These are phyloP conservation scores for Nettapus auritus DNA, from an alignment of 2,113 vertebrate genomes.

Conservation along the genomic window DNA sequence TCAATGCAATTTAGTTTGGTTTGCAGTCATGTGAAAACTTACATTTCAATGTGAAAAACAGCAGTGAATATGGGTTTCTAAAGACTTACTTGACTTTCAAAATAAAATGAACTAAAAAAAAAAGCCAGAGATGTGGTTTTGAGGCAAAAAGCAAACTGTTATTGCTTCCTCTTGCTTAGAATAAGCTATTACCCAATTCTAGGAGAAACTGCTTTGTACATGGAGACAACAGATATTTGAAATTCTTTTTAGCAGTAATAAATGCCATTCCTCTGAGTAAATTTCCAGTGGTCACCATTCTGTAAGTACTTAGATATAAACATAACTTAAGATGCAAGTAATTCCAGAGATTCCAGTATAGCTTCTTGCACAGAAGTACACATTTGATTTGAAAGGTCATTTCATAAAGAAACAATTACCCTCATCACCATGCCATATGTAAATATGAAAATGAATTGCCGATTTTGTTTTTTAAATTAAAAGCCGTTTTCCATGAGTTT, in stretches of 20 bases:
- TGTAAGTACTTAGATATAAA: slow-evolving; percentile 8
- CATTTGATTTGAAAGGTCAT: background rate
- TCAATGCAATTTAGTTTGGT: background rate
- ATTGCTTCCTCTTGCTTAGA: background rate
- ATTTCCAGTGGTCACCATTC: background rate
- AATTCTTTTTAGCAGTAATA: slow-evolving; percentile 15
- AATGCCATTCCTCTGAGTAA: slow-evolving; percentile 42
- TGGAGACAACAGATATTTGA: background rate
- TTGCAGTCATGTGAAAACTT: background rate
- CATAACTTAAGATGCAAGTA: background rate
- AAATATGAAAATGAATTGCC: background rate
- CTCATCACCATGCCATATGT: background rate
- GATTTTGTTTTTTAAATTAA: background rate
- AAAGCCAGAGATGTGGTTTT: background rate
- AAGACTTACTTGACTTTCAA: background rate
- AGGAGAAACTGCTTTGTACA: background rate
- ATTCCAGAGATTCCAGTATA: slow-evolving; percentile 18
- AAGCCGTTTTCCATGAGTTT: background rate
- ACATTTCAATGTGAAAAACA: background rate
- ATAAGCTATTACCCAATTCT: background rate
- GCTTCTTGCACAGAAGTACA: background rate
- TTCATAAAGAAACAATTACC: background rate
- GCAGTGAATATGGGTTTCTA: background rate
- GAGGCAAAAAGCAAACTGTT: background rate
- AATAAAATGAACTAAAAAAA: background rate